Conservation (phyloP, 2,797 vertebrate species). For the Alosa sapidissima region DNA sequence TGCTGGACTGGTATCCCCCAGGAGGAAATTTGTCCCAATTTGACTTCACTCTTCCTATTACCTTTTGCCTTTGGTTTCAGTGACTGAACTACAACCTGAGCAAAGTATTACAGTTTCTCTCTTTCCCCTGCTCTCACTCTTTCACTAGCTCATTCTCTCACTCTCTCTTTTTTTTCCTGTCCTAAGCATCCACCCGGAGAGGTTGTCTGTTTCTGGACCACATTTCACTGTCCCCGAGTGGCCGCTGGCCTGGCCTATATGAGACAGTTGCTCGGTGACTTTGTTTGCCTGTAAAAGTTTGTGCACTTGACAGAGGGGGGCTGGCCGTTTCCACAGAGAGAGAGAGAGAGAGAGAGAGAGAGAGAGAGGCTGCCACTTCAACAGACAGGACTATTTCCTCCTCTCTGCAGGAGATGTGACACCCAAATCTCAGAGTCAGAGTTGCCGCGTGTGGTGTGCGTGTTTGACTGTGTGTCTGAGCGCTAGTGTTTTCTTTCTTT, state of each 20-base stretch:
- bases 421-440: slow-evolving; percentile 23
- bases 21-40: too few species aligned
- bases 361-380: slow-evolving; percentile 4
- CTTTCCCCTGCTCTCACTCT: background rate
- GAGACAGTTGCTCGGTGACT: slow-evolving; percentile 7
- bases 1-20: background rate
- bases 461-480: background rate
- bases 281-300: slow-evolving; percentile 25
- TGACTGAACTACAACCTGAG: background rate
- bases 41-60: background rate
- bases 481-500: background rate
- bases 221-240: background rate
- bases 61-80: slow-evolving; percentile 15
- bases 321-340: background rate
- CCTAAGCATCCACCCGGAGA: background rate
- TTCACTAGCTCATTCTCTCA: background rate
- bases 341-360: background rate
- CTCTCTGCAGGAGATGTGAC: slow-evolving; percentile 32
- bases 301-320: background rate
- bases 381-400: slow-evolving; percentile 33
- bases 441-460: background rate
- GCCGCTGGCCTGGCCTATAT: slow-evolving; percentile 8
- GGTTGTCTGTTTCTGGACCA: background rate
- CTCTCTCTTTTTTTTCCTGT: background rate
- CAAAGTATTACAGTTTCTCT: background rate